A percentile compares a stretch with the other conserved stretches of the same genome.
These are phyloP conservation scores for Pilophorus perplexus DNA, from an alignment of 2,888 invertebrate genomes.

Conservation along the genomic window DNA sequence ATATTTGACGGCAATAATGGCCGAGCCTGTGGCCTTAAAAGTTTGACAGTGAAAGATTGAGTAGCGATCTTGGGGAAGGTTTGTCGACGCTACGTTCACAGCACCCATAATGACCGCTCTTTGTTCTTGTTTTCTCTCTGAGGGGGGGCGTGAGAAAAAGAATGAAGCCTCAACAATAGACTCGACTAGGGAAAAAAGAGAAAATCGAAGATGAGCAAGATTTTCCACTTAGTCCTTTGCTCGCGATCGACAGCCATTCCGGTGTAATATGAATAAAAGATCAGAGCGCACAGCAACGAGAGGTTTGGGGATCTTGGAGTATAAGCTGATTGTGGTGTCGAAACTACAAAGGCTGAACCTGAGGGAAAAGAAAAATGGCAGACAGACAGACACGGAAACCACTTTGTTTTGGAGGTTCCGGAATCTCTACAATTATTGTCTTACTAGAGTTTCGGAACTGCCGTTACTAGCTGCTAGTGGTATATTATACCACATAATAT, in stretches of 20 bases:
- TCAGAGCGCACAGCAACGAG: too few species aligned
- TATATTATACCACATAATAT: too few species aligned
- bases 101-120: slow-evolving; percentile 32
- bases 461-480: too few species aligned
- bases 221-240: slow-evolving; percentile 21
- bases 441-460: too few species aligned
- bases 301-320: too few species aligned
- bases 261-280: slow-evolving; percentile 3
- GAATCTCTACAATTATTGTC: too few species aligned
- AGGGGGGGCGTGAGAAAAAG: too few species aligned
- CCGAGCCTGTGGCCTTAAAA: slow-evolving; percentile 29
- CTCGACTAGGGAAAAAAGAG: background rate
- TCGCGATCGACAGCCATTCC: background rate
- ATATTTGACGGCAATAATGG: slow-evolving; percentile 35
- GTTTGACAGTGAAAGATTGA: slow-evolving; percentile 37
- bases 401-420: too few species aligned
- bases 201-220: slow-evolving; percentile 22
- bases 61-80: slow-evolving; percentile 26
- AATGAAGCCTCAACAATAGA: slow-evolving; percentile 7
- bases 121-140: slow-evolving; percentile 29
- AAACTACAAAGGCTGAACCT: too few species aligned
- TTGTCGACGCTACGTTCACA: slow-evolving; percentile 4
- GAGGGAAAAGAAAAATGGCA: too few species aligned
- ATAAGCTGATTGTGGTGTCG: too few species aligned
- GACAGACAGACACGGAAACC: too few species aligned